phyloP scores from a whole-genome alignment of 2,888 invertebrate genomes.

The Anthophora plumipes region DNA sequence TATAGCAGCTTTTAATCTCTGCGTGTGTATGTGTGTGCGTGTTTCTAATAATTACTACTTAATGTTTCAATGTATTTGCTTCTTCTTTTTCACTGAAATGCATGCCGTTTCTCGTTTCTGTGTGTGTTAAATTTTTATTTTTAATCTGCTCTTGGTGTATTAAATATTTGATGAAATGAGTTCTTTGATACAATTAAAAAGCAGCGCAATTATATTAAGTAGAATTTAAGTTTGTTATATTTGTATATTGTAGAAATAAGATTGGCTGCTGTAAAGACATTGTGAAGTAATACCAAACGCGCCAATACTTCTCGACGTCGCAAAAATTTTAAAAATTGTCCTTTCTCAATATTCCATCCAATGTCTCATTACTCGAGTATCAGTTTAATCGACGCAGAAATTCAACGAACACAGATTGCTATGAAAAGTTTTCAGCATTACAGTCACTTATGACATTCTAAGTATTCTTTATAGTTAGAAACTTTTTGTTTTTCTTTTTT shows the following conservation, averaged over 20 bases:
- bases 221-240: neutral
- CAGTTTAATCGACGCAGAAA: constrained; percentile 37
- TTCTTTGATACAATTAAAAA: constrained; percentile 1
- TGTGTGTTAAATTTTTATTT: neutral
- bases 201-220: neutral
- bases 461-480: neutral
- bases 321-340: neutral
- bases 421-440: neutral
- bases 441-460: neutral
- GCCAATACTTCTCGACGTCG: neutral
- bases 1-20: constrained; percentile 53
- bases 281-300: neutral
- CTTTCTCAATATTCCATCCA: neutral
- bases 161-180: neutral
- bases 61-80: constrained; percentile 33
- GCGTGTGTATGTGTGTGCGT: constrained; percentile 28
- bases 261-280: neutral
- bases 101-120: constrained; percentile 33
- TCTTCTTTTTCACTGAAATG: constrained; percentile 28
- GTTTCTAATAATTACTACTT: neutral
- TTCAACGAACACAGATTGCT: constrained; percentile 3
- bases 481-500: too few species aligned
- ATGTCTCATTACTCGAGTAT: neutral
- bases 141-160: neutral
- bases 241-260: neutral